Evolutionary conservation across 2,113 vertebrate genomes (phyloP).

Genomic region (Monopterus albus): DNA sequence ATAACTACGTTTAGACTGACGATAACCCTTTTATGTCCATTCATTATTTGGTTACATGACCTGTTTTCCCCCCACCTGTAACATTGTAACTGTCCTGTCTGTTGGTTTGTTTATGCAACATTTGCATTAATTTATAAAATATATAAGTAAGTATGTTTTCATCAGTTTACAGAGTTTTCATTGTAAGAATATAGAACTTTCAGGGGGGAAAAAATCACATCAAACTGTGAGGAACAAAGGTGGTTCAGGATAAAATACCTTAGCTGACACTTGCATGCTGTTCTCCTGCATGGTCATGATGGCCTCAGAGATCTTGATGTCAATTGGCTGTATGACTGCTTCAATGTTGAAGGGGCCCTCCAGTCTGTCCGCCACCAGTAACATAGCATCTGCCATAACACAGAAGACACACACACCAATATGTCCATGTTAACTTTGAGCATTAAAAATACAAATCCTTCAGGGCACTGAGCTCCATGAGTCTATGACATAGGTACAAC

Average conservation of each 20-base stretch:
- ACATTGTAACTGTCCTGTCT: too few species aligned
- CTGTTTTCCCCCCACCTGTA: too few species aligned
- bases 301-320: slow-evolving; percentile 97
- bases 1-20: too few species aligned
- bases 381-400: slow-evolving; percentile 94
- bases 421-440: slow-evolving; percentile 1
- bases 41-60: too few species aligned
- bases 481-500: slow-evolving; percentile 1
- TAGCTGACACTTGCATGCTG: slow-evolving; percentile 94
- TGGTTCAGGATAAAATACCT: slow-evolving; percentile 83
- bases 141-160: too few species aligned
- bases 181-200: too few species aligned
- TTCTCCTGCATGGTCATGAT: slow-evolving; percentile 98
- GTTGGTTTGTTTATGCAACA: too few species aligned
- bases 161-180: too few species aligned
- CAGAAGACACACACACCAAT: slow-evolving; percentile 25
- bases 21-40: too few species aligned
- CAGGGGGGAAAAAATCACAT: too few species aligned
- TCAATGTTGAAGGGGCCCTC: slow-evolving; percentile 97
- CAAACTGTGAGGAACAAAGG: not conserved
- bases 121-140: too few species aligned
- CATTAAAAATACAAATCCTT: not conserved
- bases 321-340: slow-evolving; percentile 93
- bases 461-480: not conserved
- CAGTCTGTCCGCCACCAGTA: slow-evolving; percentile 94